A percentile compares a stretch with the other conserved stretches of the same genome.
Evolutionary conservation across 2,797 vertebrate genomes (phyloP).

Genomic region (Argyrosomus regius): DNA sequence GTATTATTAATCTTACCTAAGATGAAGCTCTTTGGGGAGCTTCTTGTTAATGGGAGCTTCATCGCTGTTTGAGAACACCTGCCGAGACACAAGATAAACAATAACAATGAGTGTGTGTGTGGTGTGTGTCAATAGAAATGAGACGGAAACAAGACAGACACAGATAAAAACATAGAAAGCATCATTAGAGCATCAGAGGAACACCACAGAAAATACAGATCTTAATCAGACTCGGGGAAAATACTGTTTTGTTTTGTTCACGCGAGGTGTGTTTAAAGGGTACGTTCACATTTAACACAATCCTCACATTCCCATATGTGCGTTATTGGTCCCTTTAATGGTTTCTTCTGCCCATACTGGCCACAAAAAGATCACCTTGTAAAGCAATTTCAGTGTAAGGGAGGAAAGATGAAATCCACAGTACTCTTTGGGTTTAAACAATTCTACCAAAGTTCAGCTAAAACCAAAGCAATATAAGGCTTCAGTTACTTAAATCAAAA

Average conservation of each 20-base stretch:
- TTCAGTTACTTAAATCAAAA: not conserved
- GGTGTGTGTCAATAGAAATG: not conserved
- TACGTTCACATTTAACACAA: not conserved
- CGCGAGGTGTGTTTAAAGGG: not conserved
- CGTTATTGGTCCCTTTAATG: not conserved
- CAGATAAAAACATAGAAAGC: slow-evolving; percentile 19
- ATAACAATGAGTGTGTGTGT: slow-evolving; percentile 16
- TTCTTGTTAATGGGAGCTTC: slow-evolving; percentile 98
- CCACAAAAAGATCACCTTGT: not conserved
- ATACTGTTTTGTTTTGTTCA: slow-evolving; percentile 9
- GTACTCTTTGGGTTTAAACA: not conserved
- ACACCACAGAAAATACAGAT: slow-evolving; percentile 5
- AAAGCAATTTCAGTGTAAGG: not conserved
- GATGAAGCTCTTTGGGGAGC: slow-evolving; percentile 96
- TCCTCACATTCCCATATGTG: not conserved
- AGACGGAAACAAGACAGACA: slow-evolving; percentile 15
- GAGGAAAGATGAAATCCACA: not conserved
- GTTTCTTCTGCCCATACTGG: not conserved
- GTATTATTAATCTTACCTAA: slow-evolving; percentile 88
- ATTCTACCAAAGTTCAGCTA: not conserved
- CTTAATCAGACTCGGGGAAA: not conserved
- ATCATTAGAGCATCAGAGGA: not conserved
- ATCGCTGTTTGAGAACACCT: slow-evolving; percentile 97
- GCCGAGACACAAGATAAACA: slow-evolving; percentile 73
- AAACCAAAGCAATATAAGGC: not conserved